phyloP scores from a whole-genome alignment of 2,888 invertebrate genomes.

The Mactromeris polynyma region DNA sequence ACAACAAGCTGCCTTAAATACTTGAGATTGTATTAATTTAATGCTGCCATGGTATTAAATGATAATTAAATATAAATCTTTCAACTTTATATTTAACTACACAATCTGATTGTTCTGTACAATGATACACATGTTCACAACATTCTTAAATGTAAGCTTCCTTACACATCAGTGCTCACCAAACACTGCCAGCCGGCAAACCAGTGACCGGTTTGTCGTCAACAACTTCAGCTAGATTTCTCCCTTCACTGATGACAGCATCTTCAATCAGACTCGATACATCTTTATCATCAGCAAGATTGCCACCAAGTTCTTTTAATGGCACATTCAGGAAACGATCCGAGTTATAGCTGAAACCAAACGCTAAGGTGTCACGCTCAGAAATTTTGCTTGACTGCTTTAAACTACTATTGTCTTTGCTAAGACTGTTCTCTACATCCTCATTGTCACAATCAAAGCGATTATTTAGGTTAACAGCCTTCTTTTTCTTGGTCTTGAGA shows the following conservation, averaged over 20 bases:
- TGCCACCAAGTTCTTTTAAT: conserved; percentile 45
- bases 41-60: no score
- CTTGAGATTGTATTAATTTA: no score
- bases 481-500: not conserved
- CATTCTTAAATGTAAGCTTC: no score
- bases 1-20: not conserved
- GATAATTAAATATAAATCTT: no score
- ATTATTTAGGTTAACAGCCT: not conserved
- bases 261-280: conserved; percentile 41
- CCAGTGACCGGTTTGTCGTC: conserved; percentile 26
- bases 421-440: conserved; percentile 21
- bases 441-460: not conserved
- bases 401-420: conserved; percentile 9
- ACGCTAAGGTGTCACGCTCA: conserved; percentile 50
- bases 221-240: conserved; percentile 43
- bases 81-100: no score
- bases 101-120: no score
- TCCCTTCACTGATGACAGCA: conserved; percentile 41
- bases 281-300: conserved; percentile 23
- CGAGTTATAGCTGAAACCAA: conserved; percentile 67
- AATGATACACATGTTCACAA: no score
- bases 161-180: conserved; percentile 19
- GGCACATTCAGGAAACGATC: conserved; percentile 43
- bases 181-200: conserved; percentile 60
- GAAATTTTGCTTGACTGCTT: conserved; percentile 39